Percentiles rank a stretch among this genome's conserved stretches.
Evolutionary conservation across 1,140 invertebrate genomes (phyloP).

Genomic region (Habropoda laboriosa): DNA sequence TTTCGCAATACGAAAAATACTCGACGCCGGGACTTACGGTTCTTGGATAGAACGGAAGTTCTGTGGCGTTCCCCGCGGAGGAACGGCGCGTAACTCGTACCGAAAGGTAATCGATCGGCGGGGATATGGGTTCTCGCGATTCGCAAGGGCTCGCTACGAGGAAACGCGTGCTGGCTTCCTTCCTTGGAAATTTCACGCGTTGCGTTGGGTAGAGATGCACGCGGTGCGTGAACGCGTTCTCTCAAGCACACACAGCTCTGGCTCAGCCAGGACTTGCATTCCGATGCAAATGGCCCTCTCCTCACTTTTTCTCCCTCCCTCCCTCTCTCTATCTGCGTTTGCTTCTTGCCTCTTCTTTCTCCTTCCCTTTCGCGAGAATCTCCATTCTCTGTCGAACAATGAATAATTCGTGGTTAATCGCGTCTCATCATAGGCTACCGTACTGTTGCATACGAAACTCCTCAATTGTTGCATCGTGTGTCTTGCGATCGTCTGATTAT

Average conservation of each 20-base stretch:
- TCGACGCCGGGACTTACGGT: neutral
- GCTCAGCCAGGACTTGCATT: constrained; percentile 75
- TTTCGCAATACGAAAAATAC: too few relatives aligned
- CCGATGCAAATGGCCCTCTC: constrained; percentile 77
- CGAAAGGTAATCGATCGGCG: constrained; percentile 1
- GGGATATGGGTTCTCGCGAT: neutral
- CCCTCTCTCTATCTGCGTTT: constrained; percentile 15
- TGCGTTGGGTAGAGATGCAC: constrained; percentile 64
- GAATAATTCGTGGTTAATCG: constrained; percentile 45
- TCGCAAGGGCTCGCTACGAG: neutral
- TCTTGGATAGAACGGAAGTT: too few relatives aligned
- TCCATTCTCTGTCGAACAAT: constrained; percentile 24
- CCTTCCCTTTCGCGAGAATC: neutral
- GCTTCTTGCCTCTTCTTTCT: neutral
- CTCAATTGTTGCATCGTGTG: neutral
- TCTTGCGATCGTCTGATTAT: too few relatives aligned
- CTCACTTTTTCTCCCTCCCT: constrained; percentile 44
- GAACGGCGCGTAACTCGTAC: neutral
- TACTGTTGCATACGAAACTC: neutral
- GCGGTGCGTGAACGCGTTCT: constrained; percentile 79
- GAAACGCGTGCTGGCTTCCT: constrained; percentile 46
- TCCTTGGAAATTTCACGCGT: constrained; percentile 54
- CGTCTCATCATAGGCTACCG: constrained; percentile 30
- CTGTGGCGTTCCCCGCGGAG: neutral
- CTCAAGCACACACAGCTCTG: constrained; percentile 78